A percentile compares a stretch with the other conserved stretches of the same genome.
Evolutionary conservation across 2,888 invertebrate species (phyloP).

Genomic region (Itoplectis maculator): DNA sequence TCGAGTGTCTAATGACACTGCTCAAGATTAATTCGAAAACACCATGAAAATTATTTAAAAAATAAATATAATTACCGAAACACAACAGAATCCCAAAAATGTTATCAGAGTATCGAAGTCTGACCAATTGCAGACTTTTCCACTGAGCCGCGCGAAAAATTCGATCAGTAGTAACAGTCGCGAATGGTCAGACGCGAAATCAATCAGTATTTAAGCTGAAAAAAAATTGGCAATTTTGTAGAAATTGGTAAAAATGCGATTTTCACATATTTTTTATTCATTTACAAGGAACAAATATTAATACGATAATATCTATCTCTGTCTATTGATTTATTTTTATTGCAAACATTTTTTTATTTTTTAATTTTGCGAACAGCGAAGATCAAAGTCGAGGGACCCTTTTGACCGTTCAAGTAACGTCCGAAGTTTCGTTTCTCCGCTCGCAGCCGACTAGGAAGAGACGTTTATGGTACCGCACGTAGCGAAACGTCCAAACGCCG

Average conservation of each 20-base stretch:
- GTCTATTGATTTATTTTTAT: too few species aligned
- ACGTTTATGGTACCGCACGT: constrained; percentile 66
- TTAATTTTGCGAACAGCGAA: not conserved
- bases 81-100: too few species aligned
- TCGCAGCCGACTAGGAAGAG: constrained; percentile 63
- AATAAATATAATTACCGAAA: not conserved
- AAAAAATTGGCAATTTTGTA: not conserved
- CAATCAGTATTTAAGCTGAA: not conserved
- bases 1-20: not conserved
- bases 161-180: not conserved
- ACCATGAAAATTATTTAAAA: not conserved
- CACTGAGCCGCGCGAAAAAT: not conserved
- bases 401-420: not conserved
- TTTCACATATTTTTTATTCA: not conserved
- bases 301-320: too few species aligned
- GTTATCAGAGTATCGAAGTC: too few species aligned
- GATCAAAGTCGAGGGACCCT: not conserved
- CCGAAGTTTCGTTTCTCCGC: constrained; percentile 68
- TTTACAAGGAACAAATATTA: not conserved
- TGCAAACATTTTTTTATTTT: too few species aligned
- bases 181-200: not conserved
- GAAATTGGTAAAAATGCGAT: not conserved
- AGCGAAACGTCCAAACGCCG: constrained; percentile 69
- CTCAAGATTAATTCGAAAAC: not conserved
- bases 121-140: too few species aligned